Base-by-base conservation (phyloP, 2,797 vertebrate genomes). In the Dendrocincla tyrannina region DNA sequence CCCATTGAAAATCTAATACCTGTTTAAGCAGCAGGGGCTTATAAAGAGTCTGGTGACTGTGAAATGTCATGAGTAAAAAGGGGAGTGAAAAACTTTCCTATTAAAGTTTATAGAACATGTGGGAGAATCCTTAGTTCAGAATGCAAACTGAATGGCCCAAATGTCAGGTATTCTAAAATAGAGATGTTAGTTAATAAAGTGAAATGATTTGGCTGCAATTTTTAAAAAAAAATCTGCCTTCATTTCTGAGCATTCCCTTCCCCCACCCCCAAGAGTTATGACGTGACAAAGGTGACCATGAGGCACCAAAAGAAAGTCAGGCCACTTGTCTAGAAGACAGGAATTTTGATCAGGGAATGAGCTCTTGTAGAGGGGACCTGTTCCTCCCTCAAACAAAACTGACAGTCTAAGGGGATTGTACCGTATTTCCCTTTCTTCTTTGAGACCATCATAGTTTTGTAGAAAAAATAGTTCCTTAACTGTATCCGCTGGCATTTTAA, bases 401-500 rank as follows among this genome's bases (percentile, higher is more conserved):
- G 4, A 4, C 33, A 19, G 8, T n/a, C 46, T 28, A 14, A 28
- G n/a, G 22, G n/a, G 11, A 3, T 35, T 68, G 13, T 70, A 62
- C 28, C 10, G 0, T 39, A 69, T 69, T 89, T 86, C 70, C 32
- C 24, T 70, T 88, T 64, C 35, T 86, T 76, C 72, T 89, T n/a
- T 66, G 41, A 70, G 78, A 32, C 27, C 8, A 4, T 11, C 13
- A 52, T 60, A 53, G 47, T 87, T 93, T 53, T 68, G 33, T 50
- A 87, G 70, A 60, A 94, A 79, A 95, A 89, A 68, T 24, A 93
- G 46, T 89, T 93, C 84, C 72, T 83, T 85, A 74, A 39, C 64
- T 93, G 68, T 94, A 90, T 91, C 90, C 35, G 73, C 80, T 85
- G 41, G 60, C 84, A 83, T 87, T 95, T 96, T 91, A 92, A 89